These are phyloP conservation scores for Tenthredo livida DNA, from an alignment of 2,888 invertebrate genomes.

Conservation along the genomic window DNA sequence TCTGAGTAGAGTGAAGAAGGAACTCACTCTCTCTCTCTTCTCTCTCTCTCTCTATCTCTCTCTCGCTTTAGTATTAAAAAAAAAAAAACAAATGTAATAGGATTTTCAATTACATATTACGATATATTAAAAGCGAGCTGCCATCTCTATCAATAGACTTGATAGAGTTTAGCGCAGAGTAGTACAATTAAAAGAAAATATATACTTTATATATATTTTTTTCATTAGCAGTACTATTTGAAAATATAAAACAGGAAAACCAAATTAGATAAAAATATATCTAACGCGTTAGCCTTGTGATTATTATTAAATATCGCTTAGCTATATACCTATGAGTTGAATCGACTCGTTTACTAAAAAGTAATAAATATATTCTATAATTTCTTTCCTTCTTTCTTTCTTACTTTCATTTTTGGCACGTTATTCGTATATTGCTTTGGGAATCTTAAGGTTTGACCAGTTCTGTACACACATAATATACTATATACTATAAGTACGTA, in stretches of 20 bases:
- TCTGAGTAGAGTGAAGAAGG: neutral
- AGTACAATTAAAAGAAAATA: no score
- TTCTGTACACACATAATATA: neutral
- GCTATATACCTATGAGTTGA: neutral
- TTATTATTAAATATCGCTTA: neutral
- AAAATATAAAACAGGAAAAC: neutral
- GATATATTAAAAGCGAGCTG: neutral
- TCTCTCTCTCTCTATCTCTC: no score
- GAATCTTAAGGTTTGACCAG: neutral
- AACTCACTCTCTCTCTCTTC: no score
- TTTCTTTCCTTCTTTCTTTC: neutral
- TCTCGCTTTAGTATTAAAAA: no score
- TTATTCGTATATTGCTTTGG: conserved; percentile 18
- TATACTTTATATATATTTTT: neutral
- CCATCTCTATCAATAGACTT: neutral
- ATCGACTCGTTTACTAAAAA: neutral
- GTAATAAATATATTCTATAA: neutral
- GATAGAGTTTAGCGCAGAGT: no score
- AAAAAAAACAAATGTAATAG: neutral
- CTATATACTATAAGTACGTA: neutral
- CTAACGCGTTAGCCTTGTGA: neutral
- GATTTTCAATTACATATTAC: neutral
- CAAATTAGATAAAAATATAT: neutral
- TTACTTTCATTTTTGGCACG: conserved; percentile 14
- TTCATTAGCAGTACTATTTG: neutral